A percentile compares a stretch with the other conserved stretches of the same genome.
Conservation (phyloP, 2,113 vertebrate genomes). For the Rhodinocichla rosea region DNA sequence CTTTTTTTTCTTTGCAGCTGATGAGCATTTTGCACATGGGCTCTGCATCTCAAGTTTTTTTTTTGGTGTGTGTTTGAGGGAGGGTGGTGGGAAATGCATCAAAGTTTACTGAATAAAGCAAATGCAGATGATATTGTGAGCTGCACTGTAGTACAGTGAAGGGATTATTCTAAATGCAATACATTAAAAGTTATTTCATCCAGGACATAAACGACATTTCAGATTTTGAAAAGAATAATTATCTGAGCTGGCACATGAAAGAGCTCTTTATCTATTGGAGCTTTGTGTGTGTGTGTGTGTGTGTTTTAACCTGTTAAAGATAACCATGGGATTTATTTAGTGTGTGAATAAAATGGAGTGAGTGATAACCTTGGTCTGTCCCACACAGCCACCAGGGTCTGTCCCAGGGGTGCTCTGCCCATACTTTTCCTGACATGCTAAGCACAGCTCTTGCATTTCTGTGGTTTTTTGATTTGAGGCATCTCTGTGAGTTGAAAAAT, state of each 20-base stretch:
- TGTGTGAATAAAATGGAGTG: neutral
- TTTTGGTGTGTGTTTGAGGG: fast-evolving
- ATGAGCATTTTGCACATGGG: neutral
- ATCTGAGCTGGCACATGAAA: neutral
- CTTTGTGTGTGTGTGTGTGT: neutral
- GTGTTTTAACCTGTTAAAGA: neutral
- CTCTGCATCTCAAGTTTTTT: neutral
- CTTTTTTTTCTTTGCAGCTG: neutral
- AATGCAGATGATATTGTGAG: neutral
- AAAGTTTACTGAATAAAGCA: neutral
- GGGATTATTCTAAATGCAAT: neutral
- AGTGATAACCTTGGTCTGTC: neutral
- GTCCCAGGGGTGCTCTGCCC: neutral
- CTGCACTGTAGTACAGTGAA: neutral
- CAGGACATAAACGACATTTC: neutral
- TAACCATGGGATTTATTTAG: neutral
- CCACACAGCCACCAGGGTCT: neutral
- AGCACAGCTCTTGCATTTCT: neutral
- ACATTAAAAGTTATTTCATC: neutral
- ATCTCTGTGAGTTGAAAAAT: neutral
- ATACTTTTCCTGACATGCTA: neutral
- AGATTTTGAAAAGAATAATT: conserved; percentile 30
- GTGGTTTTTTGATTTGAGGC: neutral
- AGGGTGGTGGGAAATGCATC: neutral
- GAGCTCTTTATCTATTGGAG: neutral